These are phyloP conservation scores for Tragelaphus buxtoni DNA, from an alignment of 2,113 vertebrate species.

Conservation along the genomic window DNA sequence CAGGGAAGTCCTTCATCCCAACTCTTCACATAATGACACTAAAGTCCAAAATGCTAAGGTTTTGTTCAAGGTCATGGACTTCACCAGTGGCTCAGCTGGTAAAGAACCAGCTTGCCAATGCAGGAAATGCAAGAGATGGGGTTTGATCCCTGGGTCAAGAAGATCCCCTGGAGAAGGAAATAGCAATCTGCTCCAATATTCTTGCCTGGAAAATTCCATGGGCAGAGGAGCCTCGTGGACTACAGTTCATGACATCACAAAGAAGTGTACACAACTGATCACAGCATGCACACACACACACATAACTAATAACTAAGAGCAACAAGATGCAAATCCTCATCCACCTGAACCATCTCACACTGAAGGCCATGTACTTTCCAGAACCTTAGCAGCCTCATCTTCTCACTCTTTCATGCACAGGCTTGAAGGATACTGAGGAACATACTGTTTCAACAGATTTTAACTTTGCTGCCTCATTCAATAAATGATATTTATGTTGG, in stretches of 20 bases:
- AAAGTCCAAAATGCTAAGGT: neutral
- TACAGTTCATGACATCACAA: neutral
- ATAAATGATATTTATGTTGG: neutral
- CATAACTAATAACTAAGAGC: neutral
- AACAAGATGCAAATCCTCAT: neutral
- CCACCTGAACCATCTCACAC: neutral
- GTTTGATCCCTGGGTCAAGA: neutral
- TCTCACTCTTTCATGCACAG: neutral
- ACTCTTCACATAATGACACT: neutral
- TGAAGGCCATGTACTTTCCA: neutral
- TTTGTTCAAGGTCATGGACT: neutral
- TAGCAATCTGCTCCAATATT: neutral
- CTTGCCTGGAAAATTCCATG: neutral
- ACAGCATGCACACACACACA: neutral
- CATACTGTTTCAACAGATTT: neutral
- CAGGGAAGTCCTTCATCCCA: neutral
- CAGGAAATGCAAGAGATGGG: neutral
- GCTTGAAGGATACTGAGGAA: neutral
- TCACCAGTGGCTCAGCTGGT: neutral
- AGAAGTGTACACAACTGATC: neutral
- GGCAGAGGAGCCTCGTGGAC: neutral
- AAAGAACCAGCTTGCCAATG: neutral
- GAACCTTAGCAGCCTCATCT: neutral
- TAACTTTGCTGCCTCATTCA: neutral
- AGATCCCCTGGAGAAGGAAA: neutral